Conservation (phyloP, 2,888 invertebrate genomes). For the Amiota mariae region DNA sequence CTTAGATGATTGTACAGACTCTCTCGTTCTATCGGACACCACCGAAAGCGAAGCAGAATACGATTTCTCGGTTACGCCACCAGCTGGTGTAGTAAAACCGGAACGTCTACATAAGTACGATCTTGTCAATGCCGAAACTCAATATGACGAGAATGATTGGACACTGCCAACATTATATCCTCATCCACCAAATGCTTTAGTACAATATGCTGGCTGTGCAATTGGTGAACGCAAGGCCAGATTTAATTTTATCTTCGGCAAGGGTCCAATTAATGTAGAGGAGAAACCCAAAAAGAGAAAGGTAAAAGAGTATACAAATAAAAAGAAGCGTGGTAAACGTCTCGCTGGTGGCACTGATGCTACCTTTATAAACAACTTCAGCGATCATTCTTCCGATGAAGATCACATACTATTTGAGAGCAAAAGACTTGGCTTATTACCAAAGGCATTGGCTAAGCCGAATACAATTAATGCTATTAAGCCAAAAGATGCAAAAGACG, state of each 20-base stretch:
- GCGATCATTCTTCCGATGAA: background rate
- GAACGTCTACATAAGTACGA: slow-evolving; percentile 75
- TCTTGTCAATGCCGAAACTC: slow-evolving; percentile 77
- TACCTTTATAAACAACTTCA: slow-evolving; percentile 16
- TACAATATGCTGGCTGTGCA: slow-evolving; percentile 62
- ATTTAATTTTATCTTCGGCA: slow-evolving; percentile 54
- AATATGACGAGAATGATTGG: slow-evolving; percentile 77
- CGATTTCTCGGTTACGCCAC: slow-evolving; percentile 83
- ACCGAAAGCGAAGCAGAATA: slow-evolving; percentile 77
- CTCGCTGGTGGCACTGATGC: slow-evolving; percentile 41
- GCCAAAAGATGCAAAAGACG: background rate
- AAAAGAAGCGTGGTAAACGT: slow-evolving; percentile 38
- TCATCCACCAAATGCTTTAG: slow-evolving; percentile 58
- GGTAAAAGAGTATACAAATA: slow-evolving; percentile 45
- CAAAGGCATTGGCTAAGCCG: background rate
- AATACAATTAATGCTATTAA: background rate
- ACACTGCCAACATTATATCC: slow-evolving; percentile 56
- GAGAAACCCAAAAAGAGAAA: slow-evolving; percentile 46
- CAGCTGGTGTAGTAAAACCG: slow-evolving; percentile 80
- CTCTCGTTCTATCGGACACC: slow-evolving; percentile 67
- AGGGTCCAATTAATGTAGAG: slow-evolving; percentile 47
- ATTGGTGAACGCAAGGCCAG: slow-evolving; percentile 52
- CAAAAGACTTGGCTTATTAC: background rate
- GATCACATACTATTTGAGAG: slow-evolving; percentile 12
- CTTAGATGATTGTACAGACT: slow-evolving; percentile 54